Percentiles rank a stretch among this genome's conserved stretches.
Evolutionary conservation across 2,113 vertebrate species (phyloP).

Genomic region (Strix aluco): DNA sequence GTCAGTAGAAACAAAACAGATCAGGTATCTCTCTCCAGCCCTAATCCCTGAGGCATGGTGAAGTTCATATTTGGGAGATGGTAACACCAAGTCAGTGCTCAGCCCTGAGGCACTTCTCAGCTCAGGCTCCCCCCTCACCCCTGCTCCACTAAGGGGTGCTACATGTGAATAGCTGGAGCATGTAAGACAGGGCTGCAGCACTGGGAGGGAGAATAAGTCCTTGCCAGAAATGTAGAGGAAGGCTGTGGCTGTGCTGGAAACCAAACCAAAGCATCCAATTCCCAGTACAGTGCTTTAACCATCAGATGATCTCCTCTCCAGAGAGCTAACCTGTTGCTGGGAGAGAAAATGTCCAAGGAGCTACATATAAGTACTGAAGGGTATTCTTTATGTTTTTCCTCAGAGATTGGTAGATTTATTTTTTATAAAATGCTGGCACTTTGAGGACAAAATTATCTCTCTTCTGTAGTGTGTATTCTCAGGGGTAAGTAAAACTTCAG

Average conservation of each 20-base stretch:
- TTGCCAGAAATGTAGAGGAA: background rate
- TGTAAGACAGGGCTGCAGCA: background rate
- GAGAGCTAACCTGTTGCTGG: background rate
- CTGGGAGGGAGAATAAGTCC: background rate
- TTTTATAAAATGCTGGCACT: background rate
- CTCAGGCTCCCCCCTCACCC: fast-evolving
- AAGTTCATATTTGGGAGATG: background rate
- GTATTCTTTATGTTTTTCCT: background rate
- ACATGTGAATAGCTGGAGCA: background rate
- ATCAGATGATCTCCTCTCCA: background rate
- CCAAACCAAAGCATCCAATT: background rate
- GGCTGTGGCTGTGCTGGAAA: background rate
- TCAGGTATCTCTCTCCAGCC: background rate
- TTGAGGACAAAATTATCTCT: background rate
- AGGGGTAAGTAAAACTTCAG: background rate
- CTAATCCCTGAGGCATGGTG: background rate
- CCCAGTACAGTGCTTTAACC: background rate
- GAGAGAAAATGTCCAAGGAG: background rate
- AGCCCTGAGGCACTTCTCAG: background rate
- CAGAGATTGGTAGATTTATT: background rate
- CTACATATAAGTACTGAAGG: background rate
- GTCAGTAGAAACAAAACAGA: background rate
- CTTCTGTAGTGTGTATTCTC: background rate
- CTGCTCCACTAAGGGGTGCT: fast-evolving
- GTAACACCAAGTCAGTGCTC: background rate